Conservation (phyloP, 2,113 vertebrate genomes). For the Odobenus rosmarus region DNA sequence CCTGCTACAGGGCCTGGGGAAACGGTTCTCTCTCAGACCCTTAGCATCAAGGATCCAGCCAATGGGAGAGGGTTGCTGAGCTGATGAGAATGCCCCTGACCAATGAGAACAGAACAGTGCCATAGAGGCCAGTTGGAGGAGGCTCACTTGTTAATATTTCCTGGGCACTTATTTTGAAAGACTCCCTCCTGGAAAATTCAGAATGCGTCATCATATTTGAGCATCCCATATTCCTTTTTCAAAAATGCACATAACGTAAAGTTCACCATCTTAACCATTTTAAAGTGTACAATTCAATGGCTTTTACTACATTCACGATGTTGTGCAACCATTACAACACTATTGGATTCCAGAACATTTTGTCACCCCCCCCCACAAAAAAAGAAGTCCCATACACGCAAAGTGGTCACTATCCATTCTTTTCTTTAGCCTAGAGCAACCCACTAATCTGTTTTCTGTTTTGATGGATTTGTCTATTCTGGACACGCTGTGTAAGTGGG, state of each 20-base stretch:
- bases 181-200: background rate
- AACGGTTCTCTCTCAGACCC: background rate
- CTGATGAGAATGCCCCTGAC: background rate
- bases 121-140: background rate
- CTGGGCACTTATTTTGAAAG: background rate
- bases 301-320: background rate
- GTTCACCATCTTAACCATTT: background rate
- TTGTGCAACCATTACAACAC: background rate
- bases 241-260: background rate
- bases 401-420: background rate
- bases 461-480: background rate
- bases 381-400: background rate
- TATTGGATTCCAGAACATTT: background rate
- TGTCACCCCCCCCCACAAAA: background rate
- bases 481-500: background rate
- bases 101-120: background rate
- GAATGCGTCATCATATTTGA: background rate
- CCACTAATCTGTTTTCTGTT: background rate
- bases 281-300: background rate
- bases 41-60: background rate
- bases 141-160: background rate
- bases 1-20: too few species aligned
- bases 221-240: background rate
- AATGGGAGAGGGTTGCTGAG: background rate
- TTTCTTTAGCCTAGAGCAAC: background rate